Evolutionary conservation across 2,888 invertebrate species (phyloP).

Genomic region (Rhamphomyia laevipes): DNA sequence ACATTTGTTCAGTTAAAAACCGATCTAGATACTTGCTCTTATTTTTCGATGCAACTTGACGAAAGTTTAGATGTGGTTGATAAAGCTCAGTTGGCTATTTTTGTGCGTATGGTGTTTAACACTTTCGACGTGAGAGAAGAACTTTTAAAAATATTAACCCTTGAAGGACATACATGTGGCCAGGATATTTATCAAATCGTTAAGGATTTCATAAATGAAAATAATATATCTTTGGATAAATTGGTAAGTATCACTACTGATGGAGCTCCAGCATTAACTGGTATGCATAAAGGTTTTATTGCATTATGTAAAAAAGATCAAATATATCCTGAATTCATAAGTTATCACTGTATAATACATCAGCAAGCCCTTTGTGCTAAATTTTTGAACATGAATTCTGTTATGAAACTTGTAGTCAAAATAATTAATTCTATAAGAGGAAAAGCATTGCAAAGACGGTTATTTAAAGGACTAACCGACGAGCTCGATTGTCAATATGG

Average conservation of each 20-base stretch:
- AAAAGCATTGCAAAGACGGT: background rate
- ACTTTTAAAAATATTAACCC: constrained; percentile 16
- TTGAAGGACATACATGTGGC: constrained; percentile 10
- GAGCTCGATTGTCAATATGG: background rate
- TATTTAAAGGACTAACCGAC: background rate
- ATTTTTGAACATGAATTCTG: background rate
- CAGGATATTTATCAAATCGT: background rate
- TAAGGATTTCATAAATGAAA: background rate
- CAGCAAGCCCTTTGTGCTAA: background rate
- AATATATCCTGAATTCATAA: background rate
- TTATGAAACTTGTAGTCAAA: background rate
- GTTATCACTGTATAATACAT: constrained; percentile 3
- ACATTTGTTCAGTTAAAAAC: too few relatives aligned
- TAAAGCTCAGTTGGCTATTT: constrained; percentile 15
- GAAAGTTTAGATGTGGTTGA: constrained; percentile 17
- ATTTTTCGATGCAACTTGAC: constrained; percentile 13
- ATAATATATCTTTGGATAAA: background rate
- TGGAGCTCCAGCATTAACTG: background rate
- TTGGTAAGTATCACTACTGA: constrained; percentile 1
- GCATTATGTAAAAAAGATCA: background rate
- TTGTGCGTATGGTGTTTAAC: constrained; percentile 16
- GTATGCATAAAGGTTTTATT: background rate
- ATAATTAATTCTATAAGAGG: background rate
- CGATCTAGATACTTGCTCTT: too few relatives aligned
- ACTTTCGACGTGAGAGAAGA: constrained; percentile 15